Conservation (phyloP, 2,113 vertebrate genomes). For the Coptodon bakossiorum region DNA sequence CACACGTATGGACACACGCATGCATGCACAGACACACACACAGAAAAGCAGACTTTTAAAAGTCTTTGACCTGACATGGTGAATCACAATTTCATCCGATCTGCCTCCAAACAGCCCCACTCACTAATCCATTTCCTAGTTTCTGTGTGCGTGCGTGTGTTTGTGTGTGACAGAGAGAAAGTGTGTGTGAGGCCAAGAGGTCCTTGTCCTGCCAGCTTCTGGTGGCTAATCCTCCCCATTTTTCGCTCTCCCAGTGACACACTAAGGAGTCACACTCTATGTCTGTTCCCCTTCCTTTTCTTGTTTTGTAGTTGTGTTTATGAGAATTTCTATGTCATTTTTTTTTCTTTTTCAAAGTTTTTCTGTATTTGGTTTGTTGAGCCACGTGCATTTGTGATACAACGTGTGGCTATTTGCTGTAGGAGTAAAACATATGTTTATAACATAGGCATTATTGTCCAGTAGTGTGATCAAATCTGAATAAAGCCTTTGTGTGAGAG, state of each 20-base stretch:
- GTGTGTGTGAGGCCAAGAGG: conserved; percentile 4
- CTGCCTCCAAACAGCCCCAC: conserved; percentile 27
- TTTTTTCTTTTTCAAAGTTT: neutral
- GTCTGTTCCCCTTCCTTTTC: neutral
- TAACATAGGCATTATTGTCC: conserved; percentile 38
- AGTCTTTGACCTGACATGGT: neutral
- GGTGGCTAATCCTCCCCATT: conserved; percentile 19
- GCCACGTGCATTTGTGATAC: neutral
- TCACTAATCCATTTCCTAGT: conserved; percentile 34
- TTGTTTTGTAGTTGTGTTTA: neutral
- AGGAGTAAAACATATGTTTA: conserved; percentile 56
- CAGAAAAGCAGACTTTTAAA: neutral
- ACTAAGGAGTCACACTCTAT: neutral
- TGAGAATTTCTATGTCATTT: neutral
- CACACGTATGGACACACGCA: neutral
- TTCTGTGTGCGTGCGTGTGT: neutral
- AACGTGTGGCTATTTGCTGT: neutral
- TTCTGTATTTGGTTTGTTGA: neutral
- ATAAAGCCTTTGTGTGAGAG: neutral
- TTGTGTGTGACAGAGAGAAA: neutral
- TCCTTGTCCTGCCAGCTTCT: conserved; percentile 15
- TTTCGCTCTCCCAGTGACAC: neutral
- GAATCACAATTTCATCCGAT: conserved; percentile 35
- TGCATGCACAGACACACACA: neutral
- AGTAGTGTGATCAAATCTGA: conserved; percentile 40